These are phyloP conservation scores for Rhinolophus ferrumequinum DNA, from an alignment of 2,113 vertebrate species.

Conservation along the genomic window DNA sequence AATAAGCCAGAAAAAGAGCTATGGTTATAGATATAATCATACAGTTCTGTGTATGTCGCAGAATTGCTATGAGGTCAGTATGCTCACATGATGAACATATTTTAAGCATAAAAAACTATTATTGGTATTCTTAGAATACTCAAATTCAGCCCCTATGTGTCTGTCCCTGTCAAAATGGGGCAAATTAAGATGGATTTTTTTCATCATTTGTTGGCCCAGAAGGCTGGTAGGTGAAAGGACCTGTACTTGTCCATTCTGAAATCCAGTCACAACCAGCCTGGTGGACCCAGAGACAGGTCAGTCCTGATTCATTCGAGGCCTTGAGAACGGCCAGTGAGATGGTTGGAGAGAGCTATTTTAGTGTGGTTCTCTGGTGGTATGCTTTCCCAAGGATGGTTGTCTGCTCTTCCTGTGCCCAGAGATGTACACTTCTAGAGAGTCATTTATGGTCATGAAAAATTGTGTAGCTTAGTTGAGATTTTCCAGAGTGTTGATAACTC, in stretches of 20 bases:
- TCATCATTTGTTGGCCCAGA: not conserved
- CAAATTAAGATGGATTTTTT: not conserved
- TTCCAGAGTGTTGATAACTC: not conserved
- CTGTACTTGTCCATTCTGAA: not conserved
- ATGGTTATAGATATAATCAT: not conserved
- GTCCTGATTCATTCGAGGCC: not conserved
- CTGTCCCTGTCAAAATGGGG: not conserved
- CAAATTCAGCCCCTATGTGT: not conserved
- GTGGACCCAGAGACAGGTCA: not conserved
- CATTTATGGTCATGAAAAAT: not conserved
- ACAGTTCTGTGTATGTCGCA: not conserved
- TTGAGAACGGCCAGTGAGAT: not conserved
- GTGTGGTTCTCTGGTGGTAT: not conserved
- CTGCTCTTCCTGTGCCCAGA: not conserved
- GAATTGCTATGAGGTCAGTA: not conserved
- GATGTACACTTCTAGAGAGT: not conserved
- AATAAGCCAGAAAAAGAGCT: not conserved
- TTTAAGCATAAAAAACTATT: slow-evolving; percentile 8
- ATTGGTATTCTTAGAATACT: slow-evolving; percentile 6
- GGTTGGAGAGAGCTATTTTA: not conserved
- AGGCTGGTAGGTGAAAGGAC: not conserved
- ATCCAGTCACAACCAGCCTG: not conserved
- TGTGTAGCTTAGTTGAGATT: not conserved
- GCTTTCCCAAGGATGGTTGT: not conserved
- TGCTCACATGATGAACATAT: not conserved